Percentiles rank a stretch among this genome's conserved stretches.
phyloP scores from a whole-genome alignment of 2,888 invertebrate species.

The Drosophila maculinotata region DNA sequence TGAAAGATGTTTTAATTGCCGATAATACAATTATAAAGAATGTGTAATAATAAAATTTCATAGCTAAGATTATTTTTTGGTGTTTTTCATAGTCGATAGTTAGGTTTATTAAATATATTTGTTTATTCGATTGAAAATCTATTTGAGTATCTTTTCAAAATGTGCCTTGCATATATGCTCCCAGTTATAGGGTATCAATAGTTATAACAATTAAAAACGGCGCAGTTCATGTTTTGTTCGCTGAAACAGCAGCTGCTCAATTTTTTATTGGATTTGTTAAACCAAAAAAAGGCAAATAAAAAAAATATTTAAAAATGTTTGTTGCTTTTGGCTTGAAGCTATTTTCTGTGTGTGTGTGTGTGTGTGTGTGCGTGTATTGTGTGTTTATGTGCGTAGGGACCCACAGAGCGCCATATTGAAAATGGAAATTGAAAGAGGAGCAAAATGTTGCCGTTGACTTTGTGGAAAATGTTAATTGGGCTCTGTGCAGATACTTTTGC shows the following conservation, averaged over 20 bases:
- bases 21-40: too few species aligned
- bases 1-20: too few species aligned
- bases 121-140: too few species aligned
- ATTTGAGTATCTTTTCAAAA: background rate
- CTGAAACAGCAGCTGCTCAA: conserved; percentile 19
- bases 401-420: conserved; percentile 8
- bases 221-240: background rate
- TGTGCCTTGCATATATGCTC: background rate
- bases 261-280: conserved; percentile 20
- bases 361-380: background rate
- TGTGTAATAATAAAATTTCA: too few species aligned
- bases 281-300: conserved; percentile 1
- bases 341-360: background rate
- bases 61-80: too few species aligned
- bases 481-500: conserved; percentile 4
- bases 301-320: conserved; percentile 17
- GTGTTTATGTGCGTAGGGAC: background rate
- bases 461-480: conserved; percentile 50
- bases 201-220: conserved; percentile 2
- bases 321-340: conserved; percentile 24
- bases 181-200: conserved; percentile 19
- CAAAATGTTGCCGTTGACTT: background rate
- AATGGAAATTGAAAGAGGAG: background rate
- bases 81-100: too few species aligned
- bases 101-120: too few species aligned